phyloP scores from a whole-genome alignment of 2,797 vertebrate species.

The Knipowitschia caucasica region DNA sequence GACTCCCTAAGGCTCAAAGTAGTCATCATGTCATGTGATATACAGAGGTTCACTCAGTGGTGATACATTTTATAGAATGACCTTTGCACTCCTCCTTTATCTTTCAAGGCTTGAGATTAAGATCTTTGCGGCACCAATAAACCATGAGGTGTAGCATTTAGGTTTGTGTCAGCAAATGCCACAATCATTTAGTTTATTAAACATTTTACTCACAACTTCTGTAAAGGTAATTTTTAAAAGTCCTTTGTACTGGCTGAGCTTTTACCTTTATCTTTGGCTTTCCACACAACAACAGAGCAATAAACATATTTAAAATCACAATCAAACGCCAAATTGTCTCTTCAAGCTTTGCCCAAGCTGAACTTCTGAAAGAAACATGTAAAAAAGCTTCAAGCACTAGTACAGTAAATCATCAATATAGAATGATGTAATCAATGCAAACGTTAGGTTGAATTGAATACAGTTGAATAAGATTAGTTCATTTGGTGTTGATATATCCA shows the following conservation, averaged over 20 bases:
- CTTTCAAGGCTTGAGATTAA: conserved; percentile 50
- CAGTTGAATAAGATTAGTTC: neutral
- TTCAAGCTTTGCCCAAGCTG: conserved; percentile 36
- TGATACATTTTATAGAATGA: conserved; percentile 15
- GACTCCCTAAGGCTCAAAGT: too few relatives aligned
- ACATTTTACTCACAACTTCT: conserved; percentile 42
- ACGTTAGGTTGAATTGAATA: neutral
- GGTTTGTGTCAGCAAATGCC: conserved; percentile 7
- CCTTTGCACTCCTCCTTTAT: conserved; percentile 27
- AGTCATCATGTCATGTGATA: too few relatives aligned
- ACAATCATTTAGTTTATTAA: conserved; percentile 3
- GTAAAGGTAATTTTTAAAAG: too few relatives aligned
- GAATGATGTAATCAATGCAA: neutral
- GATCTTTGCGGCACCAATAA: conserved; percentile 47
- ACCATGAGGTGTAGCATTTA: conserved; percentile 29
- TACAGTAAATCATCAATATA: neutral
- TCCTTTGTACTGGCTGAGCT: conserved; percentile 33
- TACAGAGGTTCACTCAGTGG: neutral
- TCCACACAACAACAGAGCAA: conserved; percentile 48
- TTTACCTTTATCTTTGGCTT: conserved; percentile 42
- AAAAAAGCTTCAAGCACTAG: neutral
- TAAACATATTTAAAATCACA: conserved; percentile 58
- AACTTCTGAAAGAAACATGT: conserved; percentile 7
- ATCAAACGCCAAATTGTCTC: conserved; percentile 36
- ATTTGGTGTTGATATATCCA: neutral